Percentiles rank a stretch among this genome's conserved stretches.
Conservation (phyloP, 2,113 vertebrate genomes). For the Megaleporinus macrocephalus region DNA sequence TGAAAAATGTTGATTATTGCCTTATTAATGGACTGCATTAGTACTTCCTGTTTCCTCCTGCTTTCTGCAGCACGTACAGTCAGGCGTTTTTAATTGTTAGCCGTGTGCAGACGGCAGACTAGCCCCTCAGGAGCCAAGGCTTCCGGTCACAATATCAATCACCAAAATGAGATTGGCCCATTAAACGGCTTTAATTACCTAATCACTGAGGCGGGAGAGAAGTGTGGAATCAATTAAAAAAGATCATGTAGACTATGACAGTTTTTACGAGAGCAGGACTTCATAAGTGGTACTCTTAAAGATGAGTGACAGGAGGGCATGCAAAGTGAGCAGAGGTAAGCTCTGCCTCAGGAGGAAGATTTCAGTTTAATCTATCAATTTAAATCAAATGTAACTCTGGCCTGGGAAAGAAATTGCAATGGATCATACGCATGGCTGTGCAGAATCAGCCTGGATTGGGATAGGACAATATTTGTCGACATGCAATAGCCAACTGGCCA, state of each 20-base stretch:
- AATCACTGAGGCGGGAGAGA: conserved; percentile 74
- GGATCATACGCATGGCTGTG: not conserved
- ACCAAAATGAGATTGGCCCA: conserved; percentile 74
- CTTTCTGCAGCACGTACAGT: conserved; percentile 40
- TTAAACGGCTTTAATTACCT: conserved; percentile 75
- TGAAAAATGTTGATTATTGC: conserved; percentile 54
- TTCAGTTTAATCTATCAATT: conserved; percentile 22
- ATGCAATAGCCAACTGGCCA: too few relatives aligned
- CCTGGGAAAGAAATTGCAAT: not conserved
- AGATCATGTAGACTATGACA: conserved; percentile 66
- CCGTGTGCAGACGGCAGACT: conserved; percentile 53
- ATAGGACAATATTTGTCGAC: too few relatives aligned
- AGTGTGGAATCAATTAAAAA: conserved; percentile 74
- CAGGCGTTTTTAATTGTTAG: conserved; percentile 64
- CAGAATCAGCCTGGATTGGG: not conserved
- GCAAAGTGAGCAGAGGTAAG: conserved; percentile 18
- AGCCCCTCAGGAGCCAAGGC: conserved; percentile 63
- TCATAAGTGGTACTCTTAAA: conserved; percentile 58
- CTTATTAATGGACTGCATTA: conserved; percentile 58
- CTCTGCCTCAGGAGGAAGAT: not conserved
- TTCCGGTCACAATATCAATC: conserved; percentile 73
- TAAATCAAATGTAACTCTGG: not conserved
- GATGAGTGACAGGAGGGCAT: conserved; percentile 63
- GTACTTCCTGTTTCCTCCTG: conserved; percentile 22
- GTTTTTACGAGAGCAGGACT: conserved; percentile 59